Evolutionary conservation across 2,888 invertebrate genomes (phyloP).

Genomic region (Drosophila borealis): DNA sequence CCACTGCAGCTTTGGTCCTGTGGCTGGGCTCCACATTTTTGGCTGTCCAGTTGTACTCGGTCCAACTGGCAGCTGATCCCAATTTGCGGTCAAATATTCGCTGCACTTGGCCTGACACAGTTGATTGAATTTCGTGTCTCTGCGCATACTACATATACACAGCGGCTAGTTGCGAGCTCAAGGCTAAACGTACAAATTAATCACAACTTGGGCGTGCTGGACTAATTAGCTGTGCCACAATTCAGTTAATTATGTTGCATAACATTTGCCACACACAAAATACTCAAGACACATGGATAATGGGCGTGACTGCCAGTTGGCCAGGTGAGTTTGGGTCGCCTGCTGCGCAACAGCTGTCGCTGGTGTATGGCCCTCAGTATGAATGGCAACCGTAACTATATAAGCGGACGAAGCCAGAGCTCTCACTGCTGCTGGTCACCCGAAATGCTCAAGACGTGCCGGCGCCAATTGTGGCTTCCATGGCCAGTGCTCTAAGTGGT

Average conservation of each 20-base stretch:
- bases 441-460: slow-evolving; percentile 60
- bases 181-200: slow-evolving; percentile 30
- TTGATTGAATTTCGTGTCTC: slow-evolving; percentile 25
- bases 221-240: slow-evolving; percentile 45
- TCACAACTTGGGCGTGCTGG: slow-evolving; percentile 5
- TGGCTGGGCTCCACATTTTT: background rate
- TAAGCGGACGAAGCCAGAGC: slow-evolving; percentile 2
- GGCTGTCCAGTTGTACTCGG: slow-evolving; percentile 13
- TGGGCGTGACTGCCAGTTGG: background rate
- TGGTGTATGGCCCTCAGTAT: slow-evolving; percentile 27
- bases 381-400: slow-evolving; percentile 9
- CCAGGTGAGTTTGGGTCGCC: slow-evolving; percentile 10
- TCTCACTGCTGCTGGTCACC: slow-evolving; percentile 35
- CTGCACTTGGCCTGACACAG: slow-evolving; percentile 27
- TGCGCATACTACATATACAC: slow-evolving; percentile 28
- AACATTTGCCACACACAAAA: slow-evolving; percentile 14
- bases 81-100: slow-evolving; percentile 52
- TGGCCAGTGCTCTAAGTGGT: slow-evolving; percentile 22
- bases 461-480: slow-evolving; percentile 54
- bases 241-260: slow-evolving; percentile 50
- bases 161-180: background rate
- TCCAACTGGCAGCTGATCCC: slow-evolving; percentile 32
- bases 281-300: background rate
- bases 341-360: slow-evolving; percentile 31
- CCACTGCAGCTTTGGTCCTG: slow-evolving; percentile 12